Conservation (phyloP, 2,888 invertebrate species). For the Homarus gammarus region DNA sequence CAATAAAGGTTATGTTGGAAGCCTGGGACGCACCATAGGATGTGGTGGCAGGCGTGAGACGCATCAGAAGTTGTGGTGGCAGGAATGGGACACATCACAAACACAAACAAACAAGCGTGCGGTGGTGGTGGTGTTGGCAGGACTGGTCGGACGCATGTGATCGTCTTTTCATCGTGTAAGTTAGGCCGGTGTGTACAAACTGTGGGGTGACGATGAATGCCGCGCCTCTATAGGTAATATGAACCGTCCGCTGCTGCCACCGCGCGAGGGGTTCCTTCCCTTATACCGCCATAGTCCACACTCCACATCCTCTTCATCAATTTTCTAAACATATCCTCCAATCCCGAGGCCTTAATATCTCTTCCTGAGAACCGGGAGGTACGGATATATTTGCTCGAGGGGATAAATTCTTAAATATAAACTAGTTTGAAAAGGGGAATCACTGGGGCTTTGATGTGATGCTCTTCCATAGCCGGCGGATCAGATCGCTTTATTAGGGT, state of each 20-base stretch:
- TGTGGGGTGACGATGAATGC: conserved; percentile 55
- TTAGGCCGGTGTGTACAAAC: conserved; percentile 59
- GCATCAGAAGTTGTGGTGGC: not conserved
- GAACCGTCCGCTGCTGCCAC: conserved; percentile 43
- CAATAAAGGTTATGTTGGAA: too few relatives aligned
- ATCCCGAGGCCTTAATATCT: conserved; percentile 37
- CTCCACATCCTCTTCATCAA: conserved; percentile 12
- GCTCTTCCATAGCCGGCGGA: conserved; percentile 48
- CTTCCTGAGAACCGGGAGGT: not conserved
- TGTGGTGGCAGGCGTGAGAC: not conserved
- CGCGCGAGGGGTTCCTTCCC: not conserved
- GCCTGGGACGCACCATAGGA: too few relatives aligned
- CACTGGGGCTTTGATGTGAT: conserved; percentile 51
- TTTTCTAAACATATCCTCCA: conserved; percentile 19
- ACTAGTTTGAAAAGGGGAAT: conserved; percentile 52
- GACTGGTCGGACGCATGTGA: conserved; percentile 41
- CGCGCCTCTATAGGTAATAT: conserved; percentile 53
- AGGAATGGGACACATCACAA: conserved; percentile 16
- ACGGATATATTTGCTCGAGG: conserved; percentile 36
- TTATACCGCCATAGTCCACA: too few relatives aligned
- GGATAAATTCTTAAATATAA: conserved; percentile 45
- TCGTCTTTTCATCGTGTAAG: conserved; percentile 51
- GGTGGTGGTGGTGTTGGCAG: conserved; percentile 12
- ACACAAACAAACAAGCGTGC: conserved; percentile 21
- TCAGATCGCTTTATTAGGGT: conserved; percentile 61